phyloP scores from a whole-genome alignment of 2,888 invertebrate species.

The Heliconius sara region DNA sequence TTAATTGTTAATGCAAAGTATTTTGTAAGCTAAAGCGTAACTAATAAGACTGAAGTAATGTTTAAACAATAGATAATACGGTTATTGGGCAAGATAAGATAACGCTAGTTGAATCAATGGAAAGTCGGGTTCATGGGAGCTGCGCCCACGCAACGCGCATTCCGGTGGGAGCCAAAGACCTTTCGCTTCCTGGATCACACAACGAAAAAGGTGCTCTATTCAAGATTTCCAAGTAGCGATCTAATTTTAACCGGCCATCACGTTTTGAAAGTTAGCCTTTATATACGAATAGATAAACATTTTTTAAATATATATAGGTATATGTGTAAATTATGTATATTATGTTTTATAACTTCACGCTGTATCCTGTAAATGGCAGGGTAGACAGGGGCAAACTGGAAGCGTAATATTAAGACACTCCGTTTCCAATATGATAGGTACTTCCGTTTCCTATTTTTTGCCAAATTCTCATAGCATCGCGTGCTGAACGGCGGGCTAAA shows the following conservation, averaged over 20 bases:
- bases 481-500: no score
- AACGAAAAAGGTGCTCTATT: conserved; percentile 54
- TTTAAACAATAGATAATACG: conserved; percentile 71
- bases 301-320: background rate
- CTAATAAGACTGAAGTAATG: conserved; percentile 43
- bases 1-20: background rate
- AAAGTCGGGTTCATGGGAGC: conserved; percentile 74
- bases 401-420: no score
- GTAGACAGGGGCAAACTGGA: no score
- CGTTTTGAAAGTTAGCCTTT: conserved; percentile 1
- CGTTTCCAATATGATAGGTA: no score
- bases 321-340: no score
- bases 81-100: conserved; percentile 77
- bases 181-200: conserved; percentile 77
- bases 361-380: no score
- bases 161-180: conserved; percentile 82
- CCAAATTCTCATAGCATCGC: no score
- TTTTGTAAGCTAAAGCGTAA: conserved; percentile 12
- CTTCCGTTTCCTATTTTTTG: no score
- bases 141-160: conserved; percentile 72
- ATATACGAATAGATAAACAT: background rate
- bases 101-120: conserved; percentile 81
- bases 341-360: no score
- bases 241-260: conserved; percentile 34
- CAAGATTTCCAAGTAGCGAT: conserved; percentile 49